A percentile compares a stretch with the other conserved stretches of the same genome.
Evolutionary conservation across 92 coral and sea anemone genomes (phyloP).

Genomic region (Galaxea fascicularis): DNA sequence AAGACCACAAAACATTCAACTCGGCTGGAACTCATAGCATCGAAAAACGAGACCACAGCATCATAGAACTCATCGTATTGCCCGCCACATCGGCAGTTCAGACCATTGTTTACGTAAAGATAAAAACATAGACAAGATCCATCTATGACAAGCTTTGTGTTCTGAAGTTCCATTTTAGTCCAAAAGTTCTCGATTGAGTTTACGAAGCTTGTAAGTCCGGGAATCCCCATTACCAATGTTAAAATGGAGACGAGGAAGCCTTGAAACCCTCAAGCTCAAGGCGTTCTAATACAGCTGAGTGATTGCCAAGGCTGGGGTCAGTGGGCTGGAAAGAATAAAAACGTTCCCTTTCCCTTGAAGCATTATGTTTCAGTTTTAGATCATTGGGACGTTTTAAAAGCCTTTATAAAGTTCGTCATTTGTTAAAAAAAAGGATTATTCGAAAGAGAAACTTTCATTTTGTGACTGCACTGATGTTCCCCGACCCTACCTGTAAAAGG

Average conservation of each 20-base stretch:
- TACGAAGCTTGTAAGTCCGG: constrained; percentile 74
- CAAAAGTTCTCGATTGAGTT: constrained; percentile 68
- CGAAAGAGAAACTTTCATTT: neutral
- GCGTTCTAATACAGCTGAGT: no score
- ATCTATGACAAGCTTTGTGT: constrained; percentile 84
- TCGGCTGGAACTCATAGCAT: constrained; percentile 54
- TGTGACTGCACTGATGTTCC: neutral
- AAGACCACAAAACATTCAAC: constrained; percentile 78
- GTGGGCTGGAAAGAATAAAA: no score
- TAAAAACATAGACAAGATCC: constrained; percentile 73
- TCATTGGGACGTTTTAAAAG: no score
- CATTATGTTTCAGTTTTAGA: no score
- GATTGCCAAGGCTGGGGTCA: no score
- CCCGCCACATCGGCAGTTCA: constrained; percentile 84
- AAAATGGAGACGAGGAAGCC: no score
- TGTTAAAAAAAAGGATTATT: no score
- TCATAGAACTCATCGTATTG: constrained; percentile 76
- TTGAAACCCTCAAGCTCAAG: no score
- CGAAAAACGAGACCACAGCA: constrained; percentile 68
- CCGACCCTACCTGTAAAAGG: neutral
- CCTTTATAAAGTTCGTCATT: no score
- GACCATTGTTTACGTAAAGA: constrained; percentile 56
- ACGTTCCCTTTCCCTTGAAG: no score
- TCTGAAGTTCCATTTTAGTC: constrained; percentile 52
- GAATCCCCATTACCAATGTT: constrained; percentile 76